Percentiles rank a stretch among this genome's conserved stretches.
These are phyloP conservation scores for Brachyptera risi DNA, from an alignment of 2,888 invertebrate genomes.

Conservation along the genomic window DNA sequence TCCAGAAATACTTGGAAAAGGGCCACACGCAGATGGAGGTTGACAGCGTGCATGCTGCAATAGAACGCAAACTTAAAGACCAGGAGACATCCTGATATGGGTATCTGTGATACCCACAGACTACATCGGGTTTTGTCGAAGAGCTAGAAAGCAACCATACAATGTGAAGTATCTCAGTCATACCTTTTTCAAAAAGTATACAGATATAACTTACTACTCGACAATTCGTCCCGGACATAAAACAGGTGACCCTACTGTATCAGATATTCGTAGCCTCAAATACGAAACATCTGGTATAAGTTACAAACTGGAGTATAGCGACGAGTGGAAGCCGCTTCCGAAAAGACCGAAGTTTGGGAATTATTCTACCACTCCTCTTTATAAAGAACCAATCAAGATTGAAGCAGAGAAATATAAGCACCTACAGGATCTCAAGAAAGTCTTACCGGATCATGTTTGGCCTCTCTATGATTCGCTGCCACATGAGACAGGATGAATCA, in stretches of 20 bases:
- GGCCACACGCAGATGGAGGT: conserved; percentile 37
- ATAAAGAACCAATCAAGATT: conserved; percentile 6
- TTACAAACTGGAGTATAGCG: background rate
- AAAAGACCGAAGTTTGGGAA: background rate
- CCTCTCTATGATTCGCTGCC: conserved; percentile 1
- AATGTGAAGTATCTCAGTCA: conserved; percentile 27
- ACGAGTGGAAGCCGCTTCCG: conserved; percentile 1
- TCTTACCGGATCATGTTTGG: conserved; percentile 9
- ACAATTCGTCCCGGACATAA: conserved; percentile 35
- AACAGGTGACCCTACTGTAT: conserved; percentile 33
- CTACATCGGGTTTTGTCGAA: conserved; percentile 27
- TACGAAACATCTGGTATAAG: background rate
- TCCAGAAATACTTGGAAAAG: conserved; percentile 34
- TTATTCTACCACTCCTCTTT: background rate
- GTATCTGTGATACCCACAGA: conserved; percentile 32
- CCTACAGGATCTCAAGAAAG: conserved; percentile 9
- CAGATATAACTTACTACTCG: conserved; percentile 16
- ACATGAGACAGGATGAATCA: no score
- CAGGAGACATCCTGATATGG: conserved; percentile 21
- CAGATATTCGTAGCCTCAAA: conserved; percentile 25
- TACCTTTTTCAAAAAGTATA: conserved; percentile 23
- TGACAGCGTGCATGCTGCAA: conserved; percentile 33
- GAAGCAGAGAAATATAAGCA: conserved; percentile 16
- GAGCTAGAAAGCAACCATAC: conserved; percentile 30
- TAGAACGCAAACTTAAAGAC: conserved; percentile 31